Evolutionary conservation across 2,113 vertebrate genomes (phyloP), one percentile per base, ranked within the genome.

Genomic region (Pandion haliaetus): DNA sequence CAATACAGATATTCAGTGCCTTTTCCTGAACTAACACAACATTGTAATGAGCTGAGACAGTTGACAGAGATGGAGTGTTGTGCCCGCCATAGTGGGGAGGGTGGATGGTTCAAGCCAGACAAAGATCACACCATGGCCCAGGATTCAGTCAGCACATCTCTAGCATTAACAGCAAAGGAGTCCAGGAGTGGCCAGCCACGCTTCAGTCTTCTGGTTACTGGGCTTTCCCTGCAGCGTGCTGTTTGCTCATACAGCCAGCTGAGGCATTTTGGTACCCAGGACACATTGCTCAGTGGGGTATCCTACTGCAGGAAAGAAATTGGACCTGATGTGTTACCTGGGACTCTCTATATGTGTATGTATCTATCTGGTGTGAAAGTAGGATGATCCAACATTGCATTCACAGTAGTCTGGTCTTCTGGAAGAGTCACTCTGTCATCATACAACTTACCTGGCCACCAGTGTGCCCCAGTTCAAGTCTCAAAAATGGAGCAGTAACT

Each of bases 231-330:
- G 31, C 18, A 59, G 45, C 0, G 3, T 15, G 42, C 62, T 59
- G 2, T 45, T 59, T 55, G 42, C 57, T 74, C 0, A 0, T 17
- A 10, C 0, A 8, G 71, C n/a, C 40, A 15, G 7, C 32, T 24
- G 74, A 67, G 28, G 14, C 15, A 19, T 50, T 86, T 57, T 55
- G 71, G 63, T 29, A 55, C 24, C 34, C 36, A 62, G 85, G 36
- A 65, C 54, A n/a, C 7, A 16, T 26, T 50, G 62, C 42, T 44
- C 42, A 45, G 18, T 23, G 47, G 29, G 47, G 36, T 38, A 9
- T 50, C 65, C 2, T 8, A 4, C 23, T 58, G 66, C 55, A 70
- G 58, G 34, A 50, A 19, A 65, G 8, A 19, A 69, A 61, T 36
- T 45, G 21, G 36, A 24, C 18, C 40, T 78, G 59, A 47, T 2